Base-by-base conservation (phyloP, 1,140 invertebrate genomes). In the Oncopodura yosiiana region DNA sequence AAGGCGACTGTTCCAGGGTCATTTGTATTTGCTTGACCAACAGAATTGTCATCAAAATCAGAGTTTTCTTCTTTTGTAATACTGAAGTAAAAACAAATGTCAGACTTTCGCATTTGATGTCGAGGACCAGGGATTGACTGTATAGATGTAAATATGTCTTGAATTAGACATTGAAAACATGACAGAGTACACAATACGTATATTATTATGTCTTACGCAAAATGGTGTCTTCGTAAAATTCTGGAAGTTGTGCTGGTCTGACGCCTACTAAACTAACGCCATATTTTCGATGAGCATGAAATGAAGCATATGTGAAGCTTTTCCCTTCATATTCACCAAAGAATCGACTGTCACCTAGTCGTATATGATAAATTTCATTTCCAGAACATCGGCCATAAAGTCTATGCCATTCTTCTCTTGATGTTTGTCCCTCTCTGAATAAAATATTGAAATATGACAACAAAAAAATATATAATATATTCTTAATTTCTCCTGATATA, bases 321-420 rank as follows among this genome's bases (percentile, higher is more conserved):
- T 98, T 98, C 19, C 93, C 94, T 69, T 94, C 88, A 69, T 95
- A 98, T 73, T 98, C 94, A 3, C 92, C 90, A 66, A 99, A 99
- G 74, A 99, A 98, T 16, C 92, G 80, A 66, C 89, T 94, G 69
- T 97, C 92, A 14, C 85, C 86, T 24, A 97, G 79, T 50, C 86
- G 80, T 63, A 99, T 97, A 71, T 97, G 92, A 74, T 99, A 99
- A 66, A 99, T 97, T 76, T 99, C 94, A 72, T 99, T 99, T 55
- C 94, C 94, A 2, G 93, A 96, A 72, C 94, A 96, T 67, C 91
- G 86, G n/a, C 94, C 94, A 70, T 98, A 98, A 4, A 96, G 73
- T 43, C 89, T 78, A 69, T 97, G 94, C 94, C 94, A 99, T 70
- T 96, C 90, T 74, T 97, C 94, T 49, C 84, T 82, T 1, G 92